Conservation (phyloP, 2,797 vertebrate genomes). For the Cheirogaleus major region DNA sequence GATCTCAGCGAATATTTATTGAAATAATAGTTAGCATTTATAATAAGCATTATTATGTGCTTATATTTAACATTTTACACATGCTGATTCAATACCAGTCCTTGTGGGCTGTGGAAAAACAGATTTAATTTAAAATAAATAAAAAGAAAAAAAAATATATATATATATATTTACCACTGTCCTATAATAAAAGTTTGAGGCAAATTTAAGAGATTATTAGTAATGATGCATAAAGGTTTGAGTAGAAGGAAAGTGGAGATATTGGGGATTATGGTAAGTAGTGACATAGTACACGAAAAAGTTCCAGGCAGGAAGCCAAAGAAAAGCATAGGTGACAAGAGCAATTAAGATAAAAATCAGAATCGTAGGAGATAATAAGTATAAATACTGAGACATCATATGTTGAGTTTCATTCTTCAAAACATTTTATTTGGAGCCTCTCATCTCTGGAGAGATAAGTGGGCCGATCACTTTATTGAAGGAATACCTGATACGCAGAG, state of each 20-base stretch:
- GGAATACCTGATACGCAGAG: not conserved
- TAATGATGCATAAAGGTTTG: not conserved
- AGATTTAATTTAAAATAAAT: not conserved
- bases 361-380: not conserved
- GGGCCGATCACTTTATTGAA: not conserved
- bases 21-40: not conserved
- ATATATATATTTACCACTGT: not conserved
- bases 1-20: not conserved
- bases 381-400: not conserved
- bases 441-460: not conserved
- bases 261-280: not conserved
- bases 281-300: not conserved
- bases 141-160: not conserved
- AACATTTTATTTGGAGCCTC: not conserved
- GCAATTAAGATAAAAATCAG: not conserved
- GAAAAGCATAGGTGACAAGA: not conserved
- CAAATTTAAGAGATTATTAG: not conserved
- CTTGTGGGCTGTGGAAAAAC: not conserved
- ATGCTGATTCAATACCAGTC: not conserved
- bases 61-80: constrained; percentile 1
- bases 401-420: not conserved
- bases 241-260: not conserved
- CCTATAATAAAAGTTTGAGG: not conserved
- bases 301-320: not conserved
- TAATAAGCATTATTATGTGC: not conserved